Base-by-base conservation (phyloP, 2,888 invertebrate genomes). In the Luperina nickerlii region DNA sequence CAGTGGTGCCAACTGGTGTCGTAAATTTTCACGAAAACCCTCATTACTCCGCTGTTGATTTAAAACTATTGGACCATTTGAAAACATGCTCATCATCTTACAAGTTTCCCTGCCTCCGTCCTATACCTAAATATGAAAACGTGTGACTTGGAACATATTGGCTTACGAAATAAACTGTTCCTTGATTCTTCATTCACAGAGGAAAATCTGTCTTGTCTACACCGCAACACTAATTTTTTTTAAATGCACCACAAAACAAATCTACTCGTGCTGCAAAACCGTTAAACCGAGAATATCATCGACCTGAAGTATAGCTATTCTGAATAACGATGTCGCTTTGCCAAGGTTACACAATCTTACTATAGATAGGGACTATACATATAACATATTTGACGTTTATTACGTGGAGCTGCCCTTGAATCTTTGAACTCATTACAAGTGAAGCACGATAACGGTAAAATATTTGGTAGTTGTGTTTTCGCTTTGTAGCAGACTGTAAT, bases 381-480 rank as follows among this genome's bases (percentile, higher is more conserved):
- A 48, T 60, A 62, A 38, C 27, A 13, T 85, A 78, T 87, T 82
- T 84, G 76, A 87, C 71, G 69, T 82, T 81, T 85, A 83, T 76
- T 74, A 82, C 71, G 75, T 73, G 38, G 74, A 68, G 27, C 57
- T 88, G 91, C 87, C 92, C 92, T 92, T 92, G 92, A 92, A 91
- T 90, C 86, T 89, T 90, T 86, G 87, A 86, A 88, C 90, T 90
- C 85, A 87, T 90, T 90, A 88, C 76, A 77, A 82, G 82, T 81
- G 83, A 81, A 82, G 82, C 68, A 68, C 68, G 73, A 69, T 74
- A 78, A 57, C 57, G 79, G 80, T 81, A 78, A 82, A 73, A 79
- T 69, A 74, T 83, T 83, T 63, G 70, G 66, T 45, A 71, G 42
- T 65, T 38, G 24, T 54, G 24, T 73, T 68, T 71, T 71, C 60